phyloP scores from a whole-genome alignment of 2,797 vertebrate genomes.

The Acrossocheilus wenchowensis region DNA sequence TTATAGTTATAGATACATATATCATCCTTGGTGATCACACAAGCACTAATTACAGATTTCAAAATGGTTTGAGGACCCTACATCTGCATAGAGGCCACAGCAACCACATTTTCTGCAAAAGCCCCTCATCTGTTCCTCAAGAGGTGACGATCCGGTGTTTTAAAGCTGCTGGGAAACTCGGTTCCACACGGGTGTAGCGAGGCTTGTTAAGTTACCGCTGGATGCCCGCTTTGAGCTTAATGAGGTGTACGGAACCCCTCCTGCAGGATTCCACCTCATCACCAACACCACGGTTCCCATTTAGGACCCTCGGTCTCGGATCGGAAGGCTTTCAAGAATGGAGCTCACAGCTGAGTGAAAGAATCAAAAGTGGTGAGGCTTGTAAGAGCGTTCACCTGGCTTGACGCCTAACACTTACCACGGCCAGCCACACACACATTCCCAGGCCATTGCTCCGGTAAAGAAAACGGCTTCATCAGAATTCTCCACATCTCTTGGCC shows the following conservation, averaged over 20 bases:
- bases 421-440: slow-evolving; percentile 37
- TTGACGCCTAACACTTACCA: slow-evolving; percentile 40
- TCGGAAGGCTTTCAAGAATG: slow-evolving; percentile 43
- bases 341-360: slow-evolving; percentile 45
- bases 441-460: slow-evolving; percentile 43
- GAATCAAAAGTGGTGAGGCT: slow-evolving; percentile 39
- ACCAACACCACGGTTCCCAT: slow-evolving; percentile 39
- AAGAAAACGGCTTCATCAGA: slow-evolving; percentile 68
- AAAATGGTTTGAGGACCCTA: not conserved
- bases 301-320: slow-evolving; percentile 43
- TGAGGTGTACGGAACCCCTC: slow-evolving; percentile 56
- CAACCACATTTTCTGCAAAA: slow-evolving; percentile 36
- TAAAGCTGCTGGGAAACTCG: not conserved
- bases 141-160: slow-evolving; percentile 8
- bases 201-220: slow-evolving; percentile 44
- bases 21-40: not conserved
- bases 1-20: not conserved
- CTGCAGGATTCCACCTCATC: slow-evolving; percentile 41
- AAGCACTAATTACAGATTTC: not conserved
- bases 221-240: slow-evolving; percentile 54
- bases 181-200: slow-evolving; percentile 29
- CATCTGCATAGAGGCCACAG: not conserved
- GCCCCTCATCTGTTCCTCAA: not conserved
- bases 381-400: slow-evolving; percentile 50
- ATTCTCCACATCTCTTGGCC: slow-evolving; percentile 62